Evolutionary conservation across 2,888 invertebrate species (phyloP), one percentile per base, ranked within the genome.

Genomic region (Teinopalpus imperialis): DNA sequence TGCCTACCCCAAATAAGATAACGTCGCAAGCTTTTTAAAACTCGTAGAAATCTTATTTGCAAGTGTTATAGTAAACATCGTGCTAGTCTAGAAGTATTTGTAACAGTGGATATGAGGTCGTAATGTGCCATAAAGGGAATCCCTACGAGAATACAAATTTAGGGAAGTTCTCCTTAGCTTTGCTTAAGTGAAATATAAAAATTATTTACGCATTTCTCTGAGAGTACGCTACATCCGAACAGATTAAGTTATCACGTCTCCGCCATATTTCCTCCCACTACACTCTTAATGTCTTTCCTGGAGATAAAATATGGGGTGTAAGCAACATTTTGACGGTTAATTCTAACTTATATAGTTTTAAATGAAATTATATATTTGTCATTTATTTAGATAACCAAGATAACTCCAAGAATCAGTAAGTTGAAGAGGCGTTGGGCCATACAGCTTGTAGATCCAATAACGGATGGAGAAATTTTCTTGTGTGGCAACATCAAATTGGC

Each of bases 171-270:
- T 20, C 24, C 20, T 39, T 14, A 44, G 26, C 26, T 5, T 6
- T 34, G 39, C 37, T 44, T 39, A 39, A 44, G 37, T 44, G 44
- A 44, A 44, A 44, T 44, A 46, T 40, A 49, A 52, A 49, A 52
- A 52, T 52, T 49, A 52, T 52, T 52, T 52, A 52, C 49, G 49
- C 52, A 49, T 52, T 49, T 47, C 52, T 37, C 26, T 30, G 43
- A 39, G 30, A 31, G 41, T 42, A 47, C 41, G 47, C 26, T 31
- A 37, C 44, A 44, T 44, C 37, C 44, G 26, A 7, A 39, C 46
- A 40, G 46, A 46, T 46, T 46, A 46, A 41, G 46, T 46, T 41
- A 41, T 40, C 46, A 46, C 40, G 40, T 46, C 34, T 41, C 34
- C 21, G 41, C 40, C 34, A 41, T 46, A 46, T 46, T 46, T 46